These are phyloP conservation scores for Adineta ricciae DNA, from an alignment of 2,888 invertebrate species.

Conservation along the genomic window DNA sequence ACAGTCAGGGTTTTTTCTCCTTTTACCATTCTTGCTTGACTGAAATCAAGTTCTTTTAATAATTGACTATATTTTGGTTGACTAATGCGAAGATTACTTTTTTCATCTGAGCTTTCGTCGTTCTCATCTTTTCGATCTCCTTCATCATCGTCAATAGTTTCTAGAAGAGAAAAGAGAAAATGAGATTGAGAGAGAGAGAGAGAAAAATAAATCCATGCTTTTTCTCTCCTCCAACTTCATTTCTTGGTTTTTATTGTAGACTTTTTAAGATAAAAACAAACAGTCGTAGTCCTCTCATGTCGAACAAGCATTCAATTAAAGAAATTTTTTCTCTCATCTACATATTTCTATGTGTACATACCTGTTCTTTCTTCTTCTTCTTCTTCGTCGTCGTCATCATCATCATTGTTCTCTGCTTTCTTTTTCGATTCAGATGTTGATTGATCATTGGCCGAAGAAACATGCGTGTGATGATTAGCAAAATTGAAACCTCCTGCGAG, in stretches of 20 bases:
- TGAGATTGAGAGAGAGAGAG: neutral
- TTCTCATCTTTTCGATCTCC: neutral
- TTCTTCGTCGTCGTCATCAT: neutral
- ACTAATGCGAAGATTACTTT: slow-evolving; percentile 16
- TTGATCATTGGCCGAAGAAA: neutral
- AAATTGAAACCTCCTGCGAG: neutral
- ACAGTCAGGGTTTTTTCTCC: too few species aligned
- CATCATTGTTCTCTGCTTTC: neutral
- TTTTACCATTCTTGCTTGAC: neutral
- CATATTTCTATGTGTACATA: neutral
- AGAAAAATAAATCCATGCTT: neutral
- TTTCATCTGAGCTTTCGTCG: neutral
- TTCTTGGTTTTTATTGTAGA: neutral
- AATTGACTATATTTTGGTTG: slow-evolving; percentile 14
- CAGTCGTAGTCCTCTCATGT: neutral
- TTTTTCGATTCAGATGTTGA: neutral
- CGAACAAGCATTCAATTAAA: slow-evolving; percentile 8
- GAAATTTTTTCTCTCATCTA: neutral
- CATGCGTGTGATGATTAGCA: neutral
- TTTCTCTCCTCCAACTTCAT: neutral
- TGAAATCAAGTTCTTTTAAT: slow-evolving; percentile 11
- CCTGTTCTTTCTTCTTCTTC: neutral
- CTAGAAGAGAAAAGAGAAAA: neutral
- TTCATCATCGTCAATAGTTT: neutral
- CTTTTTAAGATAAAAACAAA: slow-evolving; percentile 1